These are phyloP conservation scores for Cephalopterus ornatus DNA, from an alignment of 2,113 vertebrate species.

Conservation along the genomic window DNA sequence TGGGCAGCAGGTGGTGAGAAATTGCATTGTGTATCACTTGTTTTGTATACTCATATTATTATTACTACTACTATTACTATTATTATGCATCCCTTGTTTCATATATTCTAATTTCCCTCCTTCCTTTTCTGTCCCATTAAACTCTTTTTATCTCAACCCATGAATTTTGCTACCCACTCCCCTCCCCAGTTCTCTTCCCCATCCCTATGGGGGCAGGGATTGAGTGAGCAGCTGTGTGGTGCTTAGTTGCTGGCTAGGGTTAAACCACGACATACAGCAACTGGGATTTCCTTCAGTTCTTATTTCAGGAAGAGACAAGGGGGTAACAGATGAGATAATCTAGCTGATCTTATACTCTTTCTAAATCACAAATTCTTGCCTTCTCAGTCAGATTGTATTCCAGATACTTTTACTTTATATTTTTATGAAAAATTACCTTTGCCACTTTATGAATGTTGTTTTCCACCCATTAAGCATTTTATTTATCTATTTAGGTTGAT, in stretches of 20 bases:
- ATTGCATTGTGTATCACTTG: background rate
- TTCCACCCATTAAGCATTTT: background rate
- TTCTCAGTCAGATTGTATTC: background rate
- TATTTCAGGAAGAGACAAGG: background rate
- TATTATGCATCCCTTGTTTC: background rate
- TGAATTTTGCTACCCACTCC: background rate
- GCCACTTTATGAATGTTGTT: background rate
- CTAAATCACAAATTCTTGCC: background rate
- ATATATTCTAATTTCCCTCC: background rate
- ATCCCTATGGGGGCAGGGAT: background rate
- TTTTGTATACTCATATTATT: background rate
- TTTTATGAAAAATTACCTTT: background rate
- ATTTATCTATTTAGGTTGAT: background rate
- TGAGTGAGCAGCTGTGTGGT: background rate
- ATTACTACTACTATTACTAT: background rate
- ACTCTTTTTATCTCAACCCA: background rate
- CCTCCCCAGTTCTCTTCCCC: background rate
- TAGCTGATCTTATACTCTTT: background rate
- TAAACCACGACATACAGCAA: background rate
- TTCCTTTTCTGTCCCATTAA: background rate
- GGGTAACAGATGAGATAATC: background rate
- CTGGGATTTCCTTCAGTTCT: conserved; percentile 16
- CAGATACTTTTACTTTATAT: background rate
- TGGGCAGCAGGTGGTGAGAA: background rate
- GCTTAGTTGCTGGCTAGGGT: background rate